Conservation (phyloP, 2,888 invertebrate species). For the Tenthredo scrophulariae region DNA sequence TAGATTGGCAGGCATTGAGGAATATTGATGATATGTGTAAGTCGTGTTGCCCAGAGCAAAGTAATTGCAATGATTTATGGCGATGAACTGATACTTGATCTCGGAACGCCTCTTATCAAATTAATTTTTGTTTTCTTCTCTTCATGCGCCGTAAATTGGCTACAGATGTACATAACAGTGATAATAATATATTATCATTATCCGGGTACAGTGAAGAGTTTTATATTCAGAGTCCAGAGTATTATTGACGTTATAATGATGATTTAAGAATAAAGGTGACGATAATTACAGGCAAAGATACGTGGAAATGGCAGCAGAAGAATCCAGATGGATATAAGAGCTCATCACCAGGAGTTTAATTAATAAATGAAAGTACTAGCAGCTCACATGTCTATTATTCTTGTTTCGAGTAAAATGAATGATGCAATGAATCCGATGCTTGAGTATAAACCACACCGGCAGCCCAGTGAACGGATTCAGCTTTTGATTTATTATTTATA, state of each 20-base stretch:
- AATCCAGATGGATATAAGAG: slow-evolving; percentile 87
- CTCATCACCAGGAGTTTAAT: not conserved
- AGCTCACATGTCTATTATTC: not conserved
- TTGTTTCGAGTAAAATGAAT: not conserved
- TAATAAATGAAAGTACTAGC: not conserved
- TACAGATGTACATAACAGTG: not conserved
- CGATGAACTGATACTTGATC: not conserved
- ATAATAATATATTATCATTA: not conserved
- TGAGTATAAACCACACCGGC: not conserved
- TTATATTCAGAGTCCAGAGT: not conserved
- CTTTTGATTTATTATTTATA: not conserved
- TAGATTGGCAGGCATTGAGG: slow-evolving; percentile 91
- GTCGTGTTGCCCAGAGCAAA: slow-evolving; percentile 60
- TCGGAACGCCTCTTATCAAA: not conserved
- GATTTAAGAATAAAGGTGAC: slow-evolving; percentile 1
- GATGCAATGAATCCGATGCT: not conserved
- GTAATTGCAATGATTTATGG: not conserved
- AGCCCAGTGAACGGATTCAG: slow-evolving; percentile 13
- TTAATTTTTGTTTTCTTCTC: not conserved
- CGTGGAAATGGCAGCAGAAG: slow-evolving; percentile 93
- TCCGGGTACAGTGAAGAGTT: not conserved
- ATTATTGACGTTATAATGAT: slow-evolving; percentile 19
- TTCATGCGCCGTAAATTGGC: not conserved
- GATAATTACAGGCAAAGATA: slow-evolving; percentile 81
- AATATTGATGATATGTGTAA: slow-evolving; percentile 91